Percentiles rank a stretch among this genome's conserved stretches.
phyloP scores from a whole-genome alignment of 1,140 invertebrate genomes.

The Dinoponera quadriceps region DNA sequence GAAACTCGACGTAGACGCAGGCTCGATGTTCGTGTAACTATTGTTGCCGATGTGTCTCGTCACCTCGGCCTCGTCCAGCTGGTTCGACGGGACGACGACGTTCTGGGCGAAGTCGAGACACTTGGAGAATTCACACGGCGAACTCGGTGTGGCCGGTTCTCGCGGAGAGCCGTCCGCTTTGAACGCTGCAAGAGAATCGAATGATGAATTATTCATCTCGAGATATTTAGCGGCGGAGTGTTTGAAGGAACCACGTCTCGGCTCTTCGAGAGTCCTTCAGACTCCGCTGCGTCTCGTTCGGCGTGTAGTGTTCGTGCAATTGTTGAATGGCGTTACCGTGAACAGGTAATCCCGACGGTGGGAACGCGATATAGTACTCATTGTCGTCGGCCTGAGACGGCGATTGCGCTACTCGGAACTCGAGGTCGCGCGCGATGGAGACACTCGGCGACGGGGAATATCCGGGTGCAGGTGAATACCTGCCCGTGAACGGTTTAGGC shows the following conservation, averaged over 20 bases:
- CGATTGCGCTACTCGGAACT: conserved; percentile 70
- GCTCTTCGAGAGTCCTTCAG: background rate
- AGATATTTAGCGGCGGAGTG: background rate
- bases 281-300: too few species aligned
- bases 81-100: background rate
- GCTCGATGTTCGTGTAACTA: conserved; percentile 76
- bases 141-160: conserved; percentile 78
- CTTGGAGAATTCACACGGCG: conserved; percentile 72
- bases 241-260: background rate
- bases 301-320: background rate
- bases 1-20: conserved; percentile 43
- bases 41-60: background rate
- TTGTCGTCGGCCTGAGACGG: conserved; percentile 68
- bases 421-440: conserved; percentile 74
- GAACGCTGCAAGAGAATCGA: conserved; percentile 72
- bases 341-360: conserved; percentile 85
- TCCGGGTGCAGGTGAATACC: conserved; percentile 74
- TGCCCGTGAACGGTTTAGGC: conserved; percentile 81
- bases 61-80: background rate
- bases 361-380: conserved; percentile 86
- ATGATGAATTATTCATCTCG: conserved; percentile 13
- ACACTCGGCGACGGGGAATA: conserved; percentile 74
- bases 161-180: conserved; percentile 75
- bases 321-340: conserved; percentile 79
- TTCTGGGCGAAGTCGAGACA: conserved; percentile 58